Conservation (phyloP, 2,797 vertebrate genomes). For the Enteromius paludinosus region DNA sequence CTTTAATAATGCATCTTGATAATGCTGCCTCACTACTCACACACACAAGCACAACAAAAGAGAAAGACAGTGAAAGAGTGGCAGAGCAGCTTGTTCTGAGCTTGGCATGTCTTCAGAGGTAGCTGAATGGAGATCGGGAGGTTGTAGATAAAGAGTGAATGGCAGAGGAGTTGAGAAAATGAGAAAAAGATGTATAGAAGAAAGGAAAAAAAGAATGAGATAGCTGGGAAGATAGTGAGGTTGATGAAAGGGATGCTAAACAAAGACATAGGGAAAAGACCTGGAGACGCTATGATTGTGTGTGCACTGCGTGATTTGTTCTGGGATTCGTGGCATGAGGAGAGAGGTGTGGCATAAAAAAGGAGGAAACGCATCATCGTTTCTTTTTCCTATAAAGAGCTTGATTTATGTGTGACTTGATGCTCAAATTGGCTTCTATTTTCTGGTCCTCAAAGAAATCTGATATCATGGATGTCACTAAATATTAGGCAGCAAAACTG, state of each 20-base stretch:
- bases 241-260: background rate
- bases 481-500: background rate
- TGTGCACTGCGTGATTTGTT: background rate
- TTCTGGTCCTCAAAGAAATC: background rate
- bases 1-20: conserved; percentile 58
- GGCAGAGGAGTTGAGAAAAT: background rate
- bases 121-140: conserved; percentile 4
- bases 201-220: conserved; percentile 2
- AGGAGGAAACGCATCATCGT: background rate
- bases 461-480: background rate
- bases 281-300: background rate
- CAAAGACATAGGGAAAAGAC: background rate
- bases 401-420: background rate
- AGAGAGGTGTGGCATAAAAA: conserved; percentile 40
- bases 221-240: background rate
- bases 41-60: conserved; percentile 39
- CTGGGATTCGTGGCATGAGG: background rate
- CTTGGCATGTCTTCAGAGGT: background rate
- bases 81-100: conserved; percentile 14
- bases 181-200: background rate
- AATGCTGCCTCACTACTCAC: conserved; percentile 46
- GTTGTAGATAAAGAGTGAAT: conserved; percentile 8
- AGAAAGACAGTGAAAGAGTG: conserved; percentile 34
- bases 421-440: background rate
- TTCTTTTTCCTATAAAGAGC: conserved; percentile 2